phyloP scores from a whole-genome alignment of 92 coral and sea anemone genomes.

The Siderastrea radians region DNA sequence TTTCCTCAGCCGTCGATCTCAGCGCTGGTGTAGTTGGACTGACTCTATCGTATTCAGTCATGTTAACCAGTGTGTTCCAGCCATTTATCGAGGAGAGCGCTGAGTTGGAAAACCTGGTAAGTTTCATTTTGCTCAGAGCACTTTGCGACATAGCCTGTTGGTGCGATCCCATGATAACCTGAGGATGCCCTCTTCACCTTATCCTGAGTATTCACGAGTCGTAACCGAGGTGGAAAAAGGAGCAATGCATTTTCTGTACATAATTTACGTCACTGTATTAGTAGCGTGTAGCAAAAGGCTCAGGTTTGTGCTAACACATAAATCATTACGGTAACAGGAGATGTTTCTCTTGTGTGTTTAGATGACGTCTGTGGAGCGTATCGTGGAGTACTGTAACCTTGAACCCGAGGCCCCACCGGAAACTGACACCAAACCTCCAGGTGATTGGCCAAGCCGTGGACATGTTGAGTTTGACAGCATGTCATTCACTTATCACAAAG shows the following conservation, averaged over 20 bases:
- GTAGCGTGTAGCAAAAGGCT: no score
- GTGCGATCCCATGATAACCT: no score
- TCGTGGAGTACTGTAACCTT: conserved; percentile 85
- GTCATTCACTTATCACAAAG: conserved; percentile 84
- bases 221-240: no score
- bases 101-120: conserved; percentile 89
- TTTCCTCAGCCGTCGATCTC: conserved; percentile 66
- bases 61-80: conserved; percentile 83
- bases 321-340: no score
- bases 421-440: conserved; percentile 79
- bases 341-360: conserved; percentile 3
- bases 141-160: no score
- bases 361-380: conserved; percentile 98
- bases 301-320: no score
- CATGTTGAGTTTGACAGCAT: conserved; percentile 82
- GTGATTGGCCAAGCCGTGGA: conserved; percentile 90
- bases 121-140: not conserved
- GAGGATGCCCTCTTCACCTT: no score
- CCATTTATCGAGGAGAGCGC: conserved; percentile 90
- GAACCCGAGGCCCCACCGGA: conserved; percentile 83
- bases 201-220: no score
- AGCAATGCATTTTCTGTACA: no score
- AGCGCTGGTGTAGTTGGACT: conserved; percentile 95
- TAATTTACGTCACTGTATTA: no score
- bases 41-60: conserved; percentile 76